Conservation (phyloP, 1,140 invertebrate species). For the Drosophila ercepeae region DNA sequence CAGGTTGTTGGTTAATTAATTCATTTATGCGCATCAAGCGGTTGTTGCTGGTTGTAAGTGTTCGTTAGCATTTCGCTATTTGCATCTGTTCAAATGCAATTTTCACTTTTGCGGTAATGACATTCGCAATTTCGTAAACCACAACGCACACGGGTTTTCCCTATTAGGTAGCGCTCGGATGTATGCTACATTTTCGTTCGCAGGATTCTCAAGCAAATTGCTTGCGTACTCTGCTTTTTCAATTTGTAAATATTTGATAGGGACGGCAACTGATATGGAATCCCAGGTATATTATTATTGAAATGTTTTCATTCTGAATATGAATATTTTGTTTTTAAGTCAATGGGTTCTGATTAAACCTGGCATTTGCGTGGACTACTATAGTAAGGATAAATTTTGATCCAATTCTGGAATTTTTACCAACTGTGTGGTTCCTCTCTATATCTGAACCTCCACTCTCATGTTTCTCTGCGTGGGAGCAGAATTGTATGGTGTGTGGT, state of each 20-base stretch:
- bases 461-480: neutral
- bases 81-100: slow-evolving; percentile 68
- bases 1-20: slow-evolving; percentile 50
- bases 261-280: neutral
- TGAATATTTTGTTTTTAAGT: too few species aligned
- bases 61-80: slow-evolving; percentile 72
- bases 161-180: slow-evolving; percentile 37
- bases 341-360: too few species aligned
- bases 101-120: slow-evolving; percentile 43
- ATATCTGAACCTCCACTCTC: neutral
- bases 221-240: neutral
- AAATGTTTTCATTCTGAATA: too few species aligned
- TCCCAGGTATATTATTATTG: too few species aligned
- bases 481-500: slow-evolving; percentile 27
- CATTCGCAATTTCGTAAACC: slow-evolving; percentile 23
- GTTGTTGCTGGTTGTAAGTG: slow-evolving; percentile 62
- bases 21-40: slow-evolving; percentile 58
- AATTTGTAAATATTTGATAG: neutral
- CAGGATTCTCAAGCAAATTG: slow-evolving; percentile 31
- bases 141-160: slow-evolving; percentile 27
- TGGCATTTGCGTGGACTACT: too few species aligned
- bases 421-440: too few species aligned
- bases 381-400: too few species aligned
- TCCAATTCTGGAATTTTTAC: too few species aligned
- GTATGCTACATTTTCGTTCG: slow-evolving; percentile 57